phyloP scores from a whole-genome alignment of 2,888 invertebrate genomes.

The Pammene aurita region DNA sequence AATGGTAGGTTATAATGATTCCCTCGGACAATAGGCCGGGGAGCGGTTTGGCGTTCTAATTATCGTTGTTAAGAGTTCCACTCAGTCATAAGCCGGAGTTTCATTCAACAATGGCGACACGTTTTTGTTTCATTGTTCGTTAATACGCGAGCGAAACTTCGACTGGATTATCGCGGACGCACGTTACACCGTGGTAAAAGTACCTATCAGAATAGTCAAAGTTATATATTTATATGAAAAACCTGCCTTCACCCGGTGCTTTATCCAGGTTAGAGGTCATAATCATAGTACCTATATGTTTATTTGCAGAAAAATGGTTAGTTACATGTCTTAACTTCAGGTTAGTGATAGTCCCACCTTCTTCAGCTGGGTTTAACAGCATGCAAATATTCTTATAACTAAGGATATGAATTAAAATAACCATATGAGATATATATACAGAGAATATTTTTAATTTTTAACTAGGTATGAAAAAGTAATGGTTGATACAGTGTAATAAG shows the following conservation, averaged over 20 bases:
- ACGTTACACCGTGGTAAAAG: slow-evolving; percentile 49
- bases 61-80: slow-evolving; percentile 60
- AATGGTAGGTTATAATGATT: slow-evolving; percentile 51
- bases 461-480: no score
- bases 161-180: slow-evolving; percentile 57
- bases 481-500: slow-evolving; percentile 20
- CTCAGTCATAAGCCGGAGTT: slow-evolving; percentile 57
- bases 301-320: no score
- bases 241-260: no score
- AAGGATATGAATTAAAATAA: no score
- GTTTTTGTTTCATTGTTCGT: slow-evolving; percentile 66
- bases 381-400: no score
- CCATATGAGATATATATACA: no score
- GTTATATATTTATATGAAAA: not conserved
- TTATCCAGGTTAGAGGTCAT: no score
- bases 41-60: slow-evolving; percentile 59
- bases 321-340: no score
- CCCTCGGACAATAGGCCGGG: slow-evolving; percentile 51
- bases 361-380: no score
- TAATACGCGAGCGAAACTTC: slow-evolving; percentile 60
- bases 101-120: slow-evolving; percentile 63
- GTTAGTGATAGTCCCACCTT: no score
- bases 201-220: not conserved
- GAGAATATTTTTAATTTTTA: no score
- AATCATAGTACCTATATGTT: no score